Evolutionary conservation across 2,888 invertebrate species (phyloP).

Genomic region (Calephelis perditalis): DNA sequence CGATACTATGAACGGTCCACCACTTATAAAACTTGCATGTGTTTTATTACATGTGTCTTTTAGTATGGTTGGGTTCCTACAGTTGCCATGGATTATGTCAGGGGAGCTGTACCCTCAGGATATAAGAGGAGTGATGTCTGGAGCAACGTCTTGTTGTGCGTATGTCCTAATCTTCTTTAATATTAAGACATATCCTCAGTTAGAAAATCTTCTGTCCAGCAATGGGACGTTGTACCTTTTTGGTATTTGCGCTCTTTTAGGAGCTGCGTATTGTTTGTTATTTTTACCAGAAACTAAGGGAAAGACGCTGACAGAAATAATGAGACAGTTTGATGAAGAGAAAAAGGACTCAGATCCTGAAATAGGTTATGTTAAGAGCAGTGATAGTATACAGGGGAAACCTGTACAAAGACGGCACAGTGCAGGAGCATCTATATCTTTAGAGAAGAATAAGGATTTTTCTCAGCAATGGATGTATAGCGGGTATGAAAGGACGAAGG

Average conservation of each 20-base stretch:
- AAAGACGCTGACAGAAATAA: conserved; percentile 82
- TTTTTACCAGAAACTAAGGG: conserved; percentile 85
- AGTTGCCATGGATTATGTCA: conserved; percentile 86
- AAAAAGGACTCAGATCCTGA: conserved; percentile 58
- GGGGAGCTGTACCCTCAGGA: conserved; percentile 84
- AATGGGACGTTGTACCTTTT: conserved; percentile 83
- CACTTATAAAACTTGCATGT: conserved; percentile 74
- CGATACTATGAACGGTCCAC: conserved; percentile 73
- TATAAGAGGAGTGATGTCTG: conserved; percentile 83
- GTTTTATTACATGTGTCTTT: conserved; percentile 83
- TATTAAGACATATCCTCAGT: conserved; percentile 83
- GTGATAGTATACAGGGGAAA: conserved; percentile 41
- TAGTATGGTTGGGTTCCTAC: conserved; percentile 86
- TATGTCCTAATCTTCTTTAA: conserved; percentile 84
- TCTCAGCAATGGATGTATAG: conserved; percentile 41
- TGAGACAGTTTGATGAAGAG: conserved; percentile 77
- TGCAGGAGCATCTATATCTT: conserved; percentile 56
- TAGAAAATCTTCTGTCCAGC: conserved; percentile 75
- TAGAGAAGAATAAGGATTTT: conserved; percentile 54
- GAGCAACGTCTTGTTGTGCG: conserved; percentile 83
- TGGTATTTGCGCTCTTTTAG: conserved; percentile 76
- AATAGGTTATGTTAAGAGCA: conserved; percentile 43
- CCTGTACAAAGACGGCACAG: conserved; percentile 63
- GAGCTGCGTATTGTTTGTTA: conserved; percentile 78
- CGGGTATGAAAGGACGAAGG: conserved; percentile 36